Base-by-base conservation (phyloP, 2,888 invertebrate species). In the Trachelus iudaicus region DNA sequence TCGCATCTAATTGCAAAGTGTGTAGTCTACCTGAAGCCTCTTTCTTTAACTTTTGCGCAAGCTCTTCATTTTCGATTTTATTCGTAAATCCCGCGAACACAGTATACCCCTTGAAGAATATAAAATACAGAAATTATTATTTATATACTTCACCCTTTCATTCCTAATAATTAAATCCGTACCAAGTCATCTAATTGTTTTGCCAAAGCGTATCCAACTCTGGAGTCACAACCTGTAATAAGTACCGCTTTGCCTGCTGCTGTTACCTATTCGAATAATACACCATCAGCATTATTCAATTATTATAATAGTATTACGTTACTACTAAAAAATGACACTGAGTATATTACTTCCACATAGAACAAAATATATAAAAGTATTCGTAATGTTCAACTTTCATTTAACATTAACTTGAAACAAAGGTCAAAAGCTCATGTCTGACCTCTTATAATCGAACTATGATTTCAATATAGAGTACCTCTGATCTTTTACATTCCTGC, bases 71-170 rank as follows among this genome's bases (percentile, higher is more conserved):
- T 12, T 95, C 95, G 1, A 93, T 93, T 86, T 94, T 93, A 87
- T 92, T 94, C 85, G 94, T 94, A 91, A 97, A 97, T 81, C 96
- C 97, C 76, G 97, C 97, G 89, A 97, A 97, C n/a, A 97, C 96
- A 73, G 96, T 96, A 90, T 97, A 96, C 56, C 97, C 97, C 92
- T 92, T 82, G 83, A 81, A 75, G 77, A 80, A 77, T 76, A 84
- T 75, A 69, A 75, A 73, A 56, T 71, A 81, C 34, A 79, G 75
- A 79, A 73, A 34, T 75, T 56, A n/a, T 30, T 37, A 75, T 77
- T 77, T 77, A 75, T 73, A 33, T 23, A 30, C 37, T 75, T 12
- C 37, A 30, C 31, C 9, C 56, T 73, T 37, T 73, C n/a, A 30
- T 69, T 56, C 74, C 73, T 76, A 15, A 40, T 33, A 33, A 75